Conservation (phyloP, 2,888 invertebrate species). For the Noctuana brunneofusca region DNA sequence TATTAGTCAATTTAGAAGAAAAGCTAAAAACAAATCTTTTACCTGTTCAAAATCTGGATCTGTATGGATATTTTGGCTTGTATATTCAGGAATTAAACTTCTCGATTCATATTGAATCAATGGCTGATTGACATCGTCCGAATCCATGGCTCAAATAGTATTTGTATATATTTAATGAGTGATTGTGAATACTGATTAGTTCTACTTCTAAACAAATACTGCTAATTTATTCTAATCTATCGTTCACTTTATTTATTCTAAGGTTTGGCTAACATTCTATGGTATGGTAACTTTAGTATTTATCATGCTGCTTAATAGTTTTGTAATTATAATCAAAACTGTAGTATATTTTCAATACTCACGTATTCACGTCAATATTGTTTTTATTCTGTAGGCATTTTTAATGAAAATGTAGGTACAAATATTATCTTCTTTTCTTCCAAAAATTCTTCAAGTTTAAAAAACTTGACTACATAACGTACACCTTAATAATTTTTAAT, state of each 20-base stretch:
- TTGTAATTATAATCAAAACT: neutral
- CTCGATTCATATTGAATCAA: slow-evolving; percentile 60
- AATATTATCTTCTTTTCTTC: neutral
- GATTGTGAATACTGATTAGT: neutral
- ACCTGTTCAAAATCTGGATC: slow-evolving; percentile 75
- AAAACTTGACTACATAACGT: neutral
- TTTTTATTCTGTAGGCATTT: neutral
- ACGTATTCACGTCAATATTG: neutral
- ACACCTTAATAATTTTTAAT: neutral
- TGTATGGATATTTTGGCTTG: slow-evolving; percentile 54
- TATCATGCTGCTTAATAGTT: slow-evolving; percentile 8
- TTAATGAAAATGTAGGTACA: neutral
- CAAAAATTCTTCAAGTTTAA: neutral
- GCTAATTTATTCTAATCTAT: neutral
- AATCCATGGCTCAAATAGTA: slow-evolving; percentile 52
- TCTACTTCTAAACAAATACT: slow-evolving; percentile 3
- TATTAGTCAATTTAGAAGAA: neutral
- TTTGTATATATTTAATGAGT: slow-evolving; percentile 3
- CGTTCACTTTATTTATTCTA: no score
- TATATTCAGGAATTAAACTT: slow-evolving; percentile 48
- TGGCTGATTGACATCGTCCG: slow-evolving; percentile 68
- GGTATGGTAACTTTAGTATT: neutral
- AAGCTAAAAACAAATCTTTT: slow-evolving; percentile 35
- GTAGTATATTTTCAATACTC: neutral
- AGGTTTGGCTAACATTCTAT: neutral